A percentile compares a stretch with the other conserved stretches of the same genome.
Evolutionary conservation across 2,888 invertebrate genomes (phyloP).

Genomic region (Eristalinus aeneus): DNA sequence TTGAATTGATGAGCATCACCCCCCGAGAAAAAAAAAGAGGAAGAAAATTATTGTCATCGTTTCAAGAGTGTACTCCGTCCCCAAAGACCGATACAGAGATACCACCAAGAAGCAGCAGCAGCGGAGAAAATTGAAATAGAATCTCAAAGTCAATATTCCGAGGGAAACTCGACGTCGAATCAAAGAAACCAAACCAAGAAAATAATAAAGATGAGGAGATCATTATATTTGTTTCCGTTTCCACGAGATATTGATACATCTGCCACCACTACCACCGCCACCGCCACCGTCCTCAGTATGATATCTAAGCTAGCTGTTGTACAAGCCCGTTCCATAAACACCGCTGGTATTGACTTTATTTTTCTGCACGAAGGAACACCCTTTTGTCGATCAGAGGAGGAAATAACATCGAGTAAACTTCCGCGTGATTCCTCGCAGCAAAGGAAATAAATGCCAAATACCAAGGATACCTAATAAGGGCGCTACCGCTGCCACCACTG

Average conservation of each 20-base stretch:
- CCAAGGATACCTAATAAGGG: slow-evolving; percentile 58
- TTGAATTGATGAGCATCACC: slow-evolving; percentile 40
- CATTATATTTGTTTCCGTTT: slow-evolving; percentile 64
- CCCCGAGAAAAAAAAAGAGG: slow-evolving; percentile 40
- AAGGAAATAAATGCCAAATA: slow-evolving; percentile 54
- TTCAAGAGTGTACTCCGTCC: slow-evolving; percentile 26
- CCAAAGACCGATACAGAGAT: slow-evolving; percentile 15
- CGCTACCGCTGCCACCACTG: not conserved
- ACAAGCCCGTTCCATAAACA: slow-evolving; percentile 23
- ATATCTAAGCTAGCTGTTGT: slow-evolving; percentile 19
- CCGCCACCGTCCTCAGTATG: slow-evolving; percentile 17
- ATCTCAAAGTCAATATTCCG: slow-evolving; percentile 60
- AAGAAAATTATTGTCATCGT: slow-evolving; percentile 56
- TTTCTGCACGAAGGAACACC: slow-evolving; percentile 59
- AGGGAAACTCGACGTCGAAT: slow-evolving; percentile 47
- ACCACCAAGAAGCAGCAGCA: not conserved
- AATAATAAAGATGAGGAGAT: slow-evolving; percentile 57
- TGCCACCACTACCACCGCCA: slow-evolving; percentile 18
- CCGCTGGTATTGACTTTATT: slow-evolving; percentile 55
- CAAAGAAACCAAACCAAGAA: slow-evolving; percentile 52
- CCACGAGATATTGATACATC: slow-evolving; percentile 59
- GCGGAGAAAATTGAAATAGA: slow-evolving; percentile 57
- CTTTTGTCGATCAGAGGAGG: slow-evolving; percentile 54
- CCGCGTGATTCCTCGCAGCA: slow-evolving; percentile 61
- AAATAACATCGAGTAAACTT: slow-evolving; percentile 65